phyloP scores from a whole-genome alignment of 2,888 invertebrate species.

The Leptopterna dolabrata region DNA sequence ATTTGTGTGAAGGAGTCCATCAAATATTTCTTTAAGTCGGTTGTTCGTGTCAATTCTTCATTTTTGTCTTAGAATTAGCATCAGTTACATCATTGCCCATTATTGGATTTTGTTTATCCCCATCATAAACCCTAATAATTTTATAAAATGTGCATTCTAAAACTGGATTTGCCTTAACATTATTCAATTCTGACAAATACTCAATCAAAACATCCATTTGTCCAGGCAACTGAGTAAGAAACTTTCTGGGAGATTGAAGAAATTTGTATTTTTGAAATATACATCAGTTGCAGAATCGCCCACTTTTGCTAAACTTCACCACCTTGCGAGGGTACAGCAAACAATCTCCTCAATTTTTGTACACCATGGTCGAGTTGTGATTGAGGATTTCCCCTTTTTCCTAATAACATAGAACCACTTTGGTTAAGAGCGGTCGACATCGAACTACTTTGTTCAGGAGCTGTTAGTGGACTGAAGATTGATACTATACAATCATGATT shows the following conservation, averaged over 20 bases:
- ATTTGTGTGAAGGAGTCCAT: neutral
- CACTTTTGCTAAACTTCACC: neutral
- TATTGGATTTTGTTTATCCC: neutral
- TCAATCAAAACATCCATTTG: neutral
- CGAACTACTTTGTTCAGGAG: too few species aligned
- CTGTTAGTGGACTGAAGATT: too few species aligned
- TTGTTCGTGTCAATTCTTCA: neutral
- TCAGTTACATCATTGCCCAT: neutral
- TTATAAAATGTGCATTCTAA: neutral
- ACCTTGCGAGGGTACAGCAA: too few species aligned
- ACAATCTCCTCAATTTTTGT: neutral
- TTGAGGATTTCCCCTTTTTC: too few species aligned
- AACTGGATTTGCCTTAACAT: neutral
- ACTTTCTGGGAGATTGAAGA: neutral
- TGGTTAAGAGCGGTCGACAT: too few species aligned
- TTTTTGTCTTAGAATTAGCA: conserved; percentile 5
- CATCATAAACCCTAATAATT: neutral
- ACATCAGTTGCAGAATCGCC: neutral
- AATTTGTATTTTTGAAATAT: neutral
- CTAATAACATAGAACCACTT: too few species aligned
- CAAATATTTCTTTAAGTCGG: neutral
- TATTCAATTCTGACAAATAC: neutral
- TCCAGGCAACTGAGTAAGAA: neutral
- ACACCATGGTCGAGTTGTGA: too few species aligned
- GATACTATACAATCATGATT: too few species aligned